A percentile compares a stretch with the other conserved stretches of the same genome.
Evolutionary conservation across 2,888 invertebrate genomes (phyloP).

Genomic region (Syritta pipiens): DNA sequence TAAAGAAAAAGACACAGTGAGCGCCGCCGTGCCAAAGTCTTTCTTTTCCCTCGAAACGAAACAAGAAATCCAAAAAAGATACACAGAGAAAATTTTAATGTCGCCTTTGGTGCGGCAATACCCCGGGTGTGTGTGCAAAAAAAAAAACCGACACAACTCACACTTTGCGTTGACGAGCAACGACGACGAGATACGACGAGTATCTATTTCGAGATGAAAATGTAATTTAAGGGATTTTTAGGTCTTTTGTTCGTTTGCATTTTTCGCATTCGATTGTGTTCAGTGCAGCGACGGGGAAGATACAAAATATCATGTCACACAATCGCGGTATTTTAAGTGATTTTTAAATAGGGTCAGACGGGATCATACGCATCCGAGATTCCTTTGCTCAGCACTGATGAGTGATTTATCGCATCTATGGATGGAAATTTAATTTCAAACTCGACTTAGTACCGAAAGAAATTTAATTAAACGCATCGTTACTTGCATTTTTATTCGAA

Average conservation of each 20-base stretch:
- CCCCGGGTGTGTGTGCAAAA: too few species aligned
- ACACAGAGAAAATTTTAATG: conserved; percentile 10
- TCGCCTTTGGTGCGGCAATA: conserved; percentile 37
- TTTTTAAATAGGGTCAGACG: conserved; percentile 72
- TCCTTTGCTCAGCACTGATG: conserved; percentile 12
- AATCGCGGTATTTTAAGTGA: conserved; percentile 78
- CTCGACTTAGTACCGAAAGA: conserved; percentile 31
- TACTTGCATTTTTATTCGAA: conserved; percentile 48
- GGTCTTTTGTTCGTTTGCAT: conserved; percentile 65
- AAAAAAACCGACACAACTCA: too few species aligned
- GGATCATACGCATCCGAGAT: conserved; percentile 55
- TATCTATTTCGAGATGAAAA: conserved; percentile 62
- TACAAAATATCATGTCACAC: conserved; percentile 70
- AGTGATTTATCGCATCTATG: conserved; percentile 56
- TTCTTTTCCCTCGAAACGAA: conserved; percentile 2
- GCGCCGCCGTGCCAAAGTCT: conserved; percentile 63
- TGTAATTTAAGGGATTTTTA: conserved; percentile 59
- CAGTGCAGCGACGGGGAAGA: conserved; percentile 11
- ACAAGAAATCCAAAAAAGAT: conserved; percentile 30
- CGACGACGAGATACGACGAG: conserved; percentile 21
- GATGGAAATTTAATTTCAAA: conserved; percentile 64
- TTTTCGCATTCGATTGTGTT: conserved; percentile 45
- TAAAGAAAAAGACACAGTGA: conserved; percentile 69
- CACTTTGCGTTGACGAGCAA: not conserved
- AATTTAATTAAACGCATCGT: conserved; percentile 62